These are phyloP conservation scores for Bombylius discolor DNA, from an alignment of 2,888 invertebrate species.

Conservation along the genomic window DNA sequence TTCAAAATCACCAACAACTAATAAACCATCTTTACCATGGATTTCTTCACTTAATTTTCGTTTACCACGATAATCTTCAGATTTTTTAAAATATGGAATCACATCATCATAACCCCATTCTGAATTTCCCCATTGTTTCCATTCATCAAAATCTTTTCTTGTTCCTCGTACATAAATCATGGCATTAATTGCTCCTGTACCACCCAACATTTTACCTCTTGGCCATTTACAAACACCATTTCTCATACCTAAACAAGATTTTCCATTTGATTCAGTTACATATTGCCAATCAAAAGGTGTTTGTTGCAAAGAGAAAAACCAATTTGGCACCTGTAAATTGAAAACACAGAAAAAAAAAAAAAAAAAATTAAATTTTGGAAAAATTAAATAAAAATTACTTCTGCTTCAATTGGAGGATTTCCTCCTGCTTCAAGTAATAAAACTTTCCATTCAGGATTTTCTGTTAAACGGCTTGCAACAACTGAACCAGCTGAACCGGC, in stretches of 20 bases:
- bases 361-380: too few species aligned
- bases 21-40: constrained; percentile 38
- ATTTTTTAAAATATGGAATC: constrained; percentile 38
- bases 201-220: constrained; percentile 52
- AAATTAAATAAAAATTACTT: constrained; percentile 23
- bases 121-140: constrained; percentile 42
- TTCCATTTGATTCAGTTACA: constrained; percentile 20
- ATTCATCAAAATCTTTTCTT: constrained; percentile 41
- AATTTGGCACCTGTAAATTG: constrained; percentile 21
- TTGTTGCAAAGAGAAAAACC: constrained; percentile 20
- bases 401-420: constrained; percentile 57
- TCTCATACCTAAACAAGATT: constrained; percentile 23
- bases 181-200: constrained; percentile 46
- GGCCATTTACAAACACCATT: constrained; percentile 39
- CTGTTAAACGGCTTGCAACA: constrained; percentile 62
- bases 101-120: constrained; percentile 45
- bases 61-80: constrained; percentile 30
- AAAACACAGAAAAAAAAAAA: background rate
- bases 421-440: constrained; percentile 69
- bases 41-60: constrained; percentile 13
- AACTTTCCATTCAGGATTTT: constrained; percentile 57
- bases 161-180: constrained; percentile 49
- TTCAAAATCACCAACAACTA: constrained; percentile 36
- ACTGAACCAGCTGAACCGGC: constrained; percentile 74
- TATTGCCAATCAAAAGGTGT: constrained; percentile 25